A percentile compares a stretch with the other conserved stretches of the same genome.
Conservation (phyloP, 2,113 vertebrate genomes). For the Pipa parva region DNA sequence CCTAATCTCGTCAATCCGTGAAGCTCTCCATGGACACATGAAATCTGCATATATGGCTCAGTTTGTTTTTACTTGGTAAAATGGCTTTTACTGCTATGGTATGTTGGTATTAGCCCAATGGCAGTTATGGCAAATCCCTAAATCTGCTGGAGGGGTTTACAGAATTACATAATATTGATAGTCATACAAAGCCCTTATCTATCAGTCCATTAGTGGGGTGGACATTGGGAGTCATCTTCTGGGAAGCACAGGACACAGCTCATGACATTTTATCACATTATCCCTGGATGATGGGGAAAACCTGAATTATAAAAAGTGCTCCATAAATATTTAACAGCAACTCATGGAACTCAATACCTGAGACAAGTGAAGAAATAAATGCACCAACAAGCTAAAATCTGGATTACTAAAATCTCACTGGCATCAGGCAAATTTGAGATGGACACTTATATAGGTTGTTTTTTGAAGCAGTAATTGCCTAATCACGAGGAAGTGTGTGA, state of each 20-base stretch:
- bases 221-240: neutral
- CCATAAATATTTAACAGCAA: slow-evolving; percentile 30
- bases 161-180: slow-evolving; percentile 20
- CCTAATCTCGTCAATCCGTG: no score
- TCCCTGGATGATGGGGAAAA: slow-evolving; percentile 1
- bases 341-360: slow-evolving; percentile 40
- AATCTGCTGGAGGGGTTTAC: slow-evolving; percentile 11
- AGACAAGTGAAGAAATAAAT: slow-evolving; percentile 27
- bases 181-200: slow-evolving; percentile 35
- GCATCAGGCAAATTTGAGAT: no score
- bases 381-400: no score
- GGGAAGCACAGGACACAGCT: slow-evolving; percentile 20
- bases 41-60: slow-evolving; percentile 7
- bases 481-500: no score
- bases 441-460: no score
- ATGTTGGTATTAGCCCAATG: neutral
- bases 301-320: slow-evolving; percentile 28
- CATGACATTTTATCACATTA: slow-evolving; percentile 12
- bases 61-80: slow-evolving; percentile 18
- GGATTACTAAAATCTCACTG: no score
- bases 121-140: slow-evolving; percentile 3
- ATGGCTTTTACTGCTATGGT: slow-evolving; percentile 19
- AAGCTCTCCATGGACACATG: neutral
- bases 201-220: slow-evolving; percentile 1
- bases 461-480: no score